Evolutionary conservation across 2,797 vertebrate genomes (phyloP).

Genomic region (Scolopax rusticola): DNA sequence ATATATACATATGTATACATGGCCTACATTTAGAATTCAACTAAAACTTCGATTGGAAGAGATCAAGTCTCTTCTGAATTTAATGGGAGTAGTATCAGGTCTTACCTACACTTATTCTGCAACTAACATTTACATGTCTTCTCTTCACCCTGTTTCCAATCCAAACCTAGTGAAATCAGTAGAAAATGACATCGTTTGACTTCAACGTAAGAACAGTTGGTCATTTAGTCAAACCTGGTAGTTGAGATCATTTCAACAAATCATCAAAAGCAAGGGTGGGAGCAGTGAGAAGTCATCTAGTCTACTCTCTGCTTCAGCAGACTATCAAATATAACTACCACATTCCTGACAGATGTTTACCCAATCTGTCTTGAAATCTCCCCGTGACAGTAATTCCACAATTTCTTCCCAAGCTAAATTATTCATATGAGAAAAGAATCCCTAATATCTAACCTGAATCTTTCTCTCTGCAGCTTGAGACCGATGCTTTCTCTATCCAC

Average conservation of each 20-base stretch:
- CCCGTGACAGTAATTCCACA: background rate
- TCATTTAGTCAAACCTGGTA: constrained; percentile 39
- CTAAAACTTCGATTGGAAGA: background rate
- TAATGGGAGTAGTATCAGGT: background rate
- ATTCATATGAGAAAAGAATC: constrained; percentile 7
- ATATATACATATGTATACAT: background rate
- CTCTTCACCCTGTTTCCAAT: background rate
- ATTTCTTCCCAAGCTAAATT: constrained; percentile 2
- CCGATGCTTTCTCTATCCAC: background rate
- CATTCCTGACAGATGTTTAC: constrained; percentile 58
- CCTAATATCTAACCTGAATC: background rate
- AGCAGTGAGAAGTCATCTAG: constrained; percentile 51
- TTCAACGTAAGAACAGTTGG: background rate
- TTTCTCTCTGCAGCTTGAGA: background rate
- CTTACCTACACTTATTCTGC: background rate
- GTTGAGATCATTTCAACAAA: constrained; percentile 34
- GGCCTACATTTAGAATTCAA: background rate
- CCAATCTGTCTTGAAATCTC: constrained; percentile 45
- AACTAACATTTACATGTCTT: background rate
- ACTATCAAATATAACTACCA: constrained; percentile 26
- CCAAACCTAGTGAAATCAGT: background rate
- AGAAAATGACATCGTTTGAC: background rate
- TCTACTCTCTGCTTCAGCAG: constrained; percentile 33
- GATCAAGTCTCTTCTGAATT: background rate
- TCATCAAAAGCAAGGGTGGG: constrained; percentile 11